Conservation (phyloP, 2,888 invertebrate species). For the Myathropa florea region DNA sequence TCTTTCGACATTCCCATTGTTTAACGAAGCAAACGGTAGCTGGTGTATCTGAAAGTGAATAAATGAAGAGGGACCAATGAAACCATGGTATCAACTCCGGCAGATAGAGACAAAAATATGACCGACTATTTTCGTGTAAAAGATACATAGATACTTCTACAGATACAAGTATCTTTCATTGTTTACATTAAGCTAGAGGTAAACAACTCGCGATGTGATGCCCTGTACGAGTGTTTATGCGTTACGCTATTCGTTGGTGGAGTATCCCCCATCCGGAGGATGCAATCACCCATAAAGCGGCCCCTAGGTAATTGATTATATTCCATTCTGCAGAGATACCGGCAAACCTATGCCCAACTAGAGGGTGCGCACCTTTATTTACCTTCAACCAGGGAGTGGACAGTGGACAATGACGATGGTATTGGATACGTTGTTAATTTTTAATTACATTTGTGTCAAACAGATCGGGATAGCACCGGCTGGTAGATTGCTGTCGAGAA, state of each 20-base stretch:
- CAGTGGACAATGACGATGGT: conserved; percentile 1
- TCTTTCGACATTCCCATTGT: conserved; percentile 53
- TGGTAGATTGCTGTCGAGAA: not conserved
- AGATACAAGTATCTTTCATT: conserved; percentile 12
- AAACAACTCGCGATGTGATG: conserved; percentile 29
- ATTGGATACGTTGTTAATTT: conserved; percentile 35
- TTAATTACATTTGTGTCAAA: conserved; percentile 49
- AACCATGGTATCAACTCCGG: not conserved
- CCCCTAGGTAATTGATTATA: not conserved
- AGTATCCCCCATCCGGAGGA: not conserved
- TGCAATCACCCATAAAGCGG: not conserved
- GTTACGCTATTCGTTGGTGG: not conserved
- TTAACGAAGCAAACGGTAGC: conserved; percentile 51
- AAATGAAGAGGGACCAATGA: conserved; percentile 3
- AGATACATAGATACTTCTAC: conserved; percentile 29
- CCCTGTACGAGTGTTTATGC: not conserved
- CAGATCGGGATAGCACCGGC: not conserved
- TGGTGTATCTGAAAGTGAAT: conserved; percentile 37
- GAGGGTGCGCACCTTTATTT: conserved; percentile 16
- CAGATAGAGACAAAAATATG: not conserved
- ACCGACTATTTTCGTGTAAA: conserved; percentile 21
- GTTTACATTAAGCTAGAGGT: conserved; percentile 30
- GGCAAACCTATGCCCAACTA: not conserved
- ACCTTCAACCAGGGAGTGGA: conserved; percentile 31
- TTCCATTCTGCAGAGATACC: not conserved